Evolutionary conservation across 23 tunicate species (phyloP).

Genomic region (Oikopleura vanhoeffeni): DNA sequence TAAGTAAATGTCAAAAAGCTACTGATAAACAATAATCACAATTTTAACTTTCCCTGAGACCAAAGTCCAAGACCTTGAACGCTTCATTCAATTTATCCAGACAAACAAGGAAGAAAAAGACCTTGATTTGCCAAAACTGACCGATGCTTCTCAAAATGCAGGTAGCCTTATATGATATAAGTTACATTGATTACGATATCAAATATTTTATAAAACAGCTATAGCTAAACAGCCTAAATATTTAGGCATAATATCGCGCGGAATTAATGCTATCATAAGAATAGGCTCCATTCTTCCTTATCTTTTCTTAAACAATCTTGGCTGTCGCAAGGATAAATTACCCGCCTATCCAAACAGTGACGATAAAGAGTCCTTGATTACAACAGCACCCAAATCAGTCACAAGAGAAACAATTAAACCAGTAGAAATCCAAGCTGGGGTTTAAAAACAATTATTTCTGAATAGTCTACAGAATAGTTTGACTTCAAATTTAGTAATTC

Average conservation of each 20-base stretch:
- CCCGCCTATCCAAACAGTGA: not conserved
- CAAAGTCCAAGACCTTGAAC: not conserved
- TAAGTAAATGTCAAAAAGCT: too few relatives aligned
- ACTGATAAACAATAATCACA: too few relatives aligned
- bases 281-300: not conserved
- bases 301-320: not conserved
- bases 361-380: not conserved
- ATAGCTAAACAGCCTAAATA: too few relatives aligned
- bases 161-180: too few relatives aligned
- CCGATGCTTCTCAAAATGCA: not conserved
- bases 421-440: not conserved
- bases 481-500: too few relatives aligned
- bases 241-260: not conserved
- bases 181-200: too few relatives aligned
- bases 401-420: not conserved
- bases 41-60: too few relatives aligned
- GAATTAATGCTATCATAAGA: not conserved
- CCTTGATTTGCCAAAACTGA: not conserved
- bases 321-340: not conserved
- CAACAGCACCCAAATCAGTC: not conserved
- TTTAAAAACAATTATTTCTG: too few relatives aligned
- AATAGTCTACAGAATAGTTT: too few relatives aligned
- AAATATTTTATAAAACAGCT: too few relatives aligned
- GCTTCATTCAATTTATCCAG: slow-evolving; percentile 5
- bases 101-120: slow-evolving; percentile 1